phyloP scores from a whole-genome alignment of 2,113 vertebrate genomes.

The Suricata suricatta region DNA sequence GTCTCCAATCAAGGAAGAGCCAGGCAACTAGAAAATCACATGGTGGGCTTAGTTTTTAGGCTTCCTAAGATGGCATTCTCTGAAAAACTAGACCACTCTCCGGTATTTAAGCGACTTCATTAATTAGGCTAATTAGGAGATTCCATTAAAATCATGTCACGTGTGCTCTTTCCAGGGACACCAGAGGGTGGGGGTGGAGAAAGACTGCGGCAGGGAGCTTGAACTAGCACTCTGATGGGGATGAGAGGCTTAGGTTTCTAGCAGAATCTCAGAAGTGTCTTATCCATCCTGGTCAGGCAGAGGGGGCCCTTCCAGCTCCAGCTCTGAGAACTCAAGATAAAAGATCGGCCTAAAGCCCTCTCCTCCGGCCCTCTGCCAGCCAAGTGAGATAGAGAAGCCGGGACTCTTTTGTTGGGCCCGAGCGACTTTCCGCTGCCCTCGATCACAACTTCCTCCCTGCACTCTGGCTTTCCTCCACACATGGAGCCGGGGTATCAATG shows the following conservation, averaged over 20 bases:
- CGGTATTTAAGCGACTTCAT: conserved; percentile 15
- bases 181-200: background rate
- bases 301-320: background rate
- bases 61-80: background rate
- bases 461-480: background rate
- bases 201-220: background rate
- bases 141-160: background rate
- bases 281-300: background rate
- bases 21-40: background rate
- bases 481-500: background rate
- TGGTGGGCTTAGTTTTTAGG: background rate
- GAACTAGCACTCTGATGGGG: background rate
- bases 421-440: background rate
- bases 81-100: conserved; percentile 31
- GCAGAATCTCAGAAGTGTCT: background rate
- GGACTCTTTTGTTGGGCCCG: background rate
- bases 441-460: background rate
- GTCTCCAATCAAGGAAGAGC: background rate
- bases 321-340: background rate
- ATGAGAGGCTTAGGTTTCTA: background rate
- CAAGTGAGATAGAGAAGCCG: background rate
- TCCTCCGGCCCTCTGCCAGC: background rate
- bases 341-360: background rate
- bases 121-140: conserved; percentile 15
- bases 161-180: background rate